These are phyloP conservation scores for Nipponacmea schrenckii DNA, from an alignment of 2,888 invertebrate genomes.

Conservation along the genomic window DNA sequence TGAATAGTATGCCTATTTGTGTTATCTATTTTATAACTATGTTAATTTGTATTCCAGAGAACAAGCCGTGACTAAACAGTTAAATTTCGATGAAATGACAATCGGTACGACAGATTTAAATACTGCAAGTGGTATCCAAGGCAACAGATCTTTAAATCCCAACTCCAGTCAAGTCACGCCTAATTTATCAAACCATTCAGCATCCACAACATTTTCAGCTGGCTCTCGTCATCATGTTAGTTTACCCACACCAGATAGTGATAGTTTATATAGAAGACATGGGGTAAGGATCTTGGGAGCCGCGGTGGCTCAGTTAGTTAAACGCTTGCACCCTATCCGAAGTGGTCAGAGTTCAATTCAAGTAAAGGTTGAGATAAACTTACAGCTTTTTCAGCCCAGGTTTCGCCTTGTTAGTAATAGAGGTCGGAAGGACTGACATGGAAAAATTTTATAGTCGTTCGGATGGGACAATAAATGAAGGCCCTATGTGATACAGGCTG, in stretches of 20 bases:
- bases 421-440: too few species aligned
- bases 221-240: constrained; percentile 16
- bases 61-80: constrained; percentile 22
- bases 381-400: too few species aligned
- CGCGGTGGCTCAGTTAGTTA: too few species aligned
- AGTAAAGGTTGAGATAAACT: too few species aligned
- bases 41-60: constrained; percentile 2
- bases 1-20: too few species aligned
- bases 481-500: too few species aligned
- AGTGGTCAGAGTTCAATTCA: too few species aligned
- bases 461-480: too few species aligned
- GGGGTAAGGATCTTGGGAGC: constrained; percentile 10
- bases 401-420: too few species aligned
- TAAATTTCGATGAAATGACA: constrained; percentile 35
- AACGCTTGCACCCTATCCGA: too few species aligned
- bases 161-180: constrained; percentile 32
- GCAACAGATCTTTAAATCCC: constrained; percentile 11
- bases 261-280: constrained; percentile 18
- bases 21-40: too few species aligned
- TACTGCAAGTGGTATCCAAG: constrained; percentile 14
- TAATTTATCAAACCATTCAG: constrained; percentile 18
- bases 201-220: constrained; percentile 14
- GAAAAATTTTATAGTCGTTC: too few species aligned
- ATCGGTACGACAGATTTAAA: constrained; percentile 31
- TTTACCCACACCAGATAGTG: constrained; percentile 28